Evolutionary conservation across 1,140 invertebrate species (phyloP).

Genomic region (Pinna nobilis): DNA sequence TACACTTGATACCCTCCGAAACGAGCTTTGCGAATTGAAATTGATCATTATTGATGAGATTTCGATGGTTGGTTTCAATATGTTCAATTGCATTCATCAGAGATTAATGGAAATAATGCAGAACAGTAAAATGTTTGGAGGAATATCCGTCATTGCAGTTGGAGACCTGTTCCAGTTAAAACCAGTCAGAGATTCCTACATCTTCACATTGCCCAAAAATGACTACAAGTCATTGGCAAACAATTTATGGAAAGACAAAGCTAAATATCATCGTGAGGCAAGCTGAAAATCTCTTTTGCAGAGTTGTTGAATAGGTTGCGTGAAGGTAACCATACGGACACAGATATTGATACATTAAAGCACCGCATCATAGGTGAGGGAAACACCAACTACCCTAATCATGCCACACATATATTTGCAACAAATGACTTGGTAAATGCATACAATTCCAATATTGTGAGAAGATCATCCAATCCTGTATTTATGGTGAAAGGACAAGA

Average conservation of each 20-base stretch:
- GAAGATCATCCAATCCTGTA: neutral
- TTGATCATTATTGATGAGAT: constrained; percentile 50
- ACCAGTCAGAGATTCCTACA: constrained; percentile 46
- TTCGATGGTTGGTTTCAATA: constrained; percentile 46
- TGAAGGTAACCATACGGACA: constrained; percentile 45
- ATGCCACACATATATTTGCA: constrained; percentile 6
- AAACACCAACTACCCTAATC: constrained; percentile 7
- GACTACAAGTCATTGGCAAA: constrained; percentile 36
- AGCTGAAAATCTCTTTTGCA: constrained; percentile 43
- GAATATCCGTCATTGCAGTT: constrained; percentile 40
- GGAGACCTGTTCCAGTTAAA: constrained; percentile 51
- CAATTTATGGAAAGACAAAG: constrained; percentile 49
- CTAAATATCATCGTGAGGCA: constrained; percentile 48
- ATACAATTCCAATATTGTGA: neutral
- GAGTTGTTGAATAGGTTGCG: constrained; percentile 49
- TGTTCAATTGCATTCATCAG: constrained; percentile 47
- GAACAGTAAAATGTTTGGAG: constrained; percentile 42
- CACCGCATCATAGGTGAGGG: constrained; percentile 10
- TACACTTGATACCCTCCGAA: constrained; percentile 33
- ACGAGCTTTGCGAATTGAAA: constrained; percentile 19
- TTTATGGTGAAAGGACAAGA: constrained; percentile 2
- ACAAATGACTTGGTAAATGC: constrained; percentile 8
- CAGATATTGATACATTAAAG: too few species aligned
- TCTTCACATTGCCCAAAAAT: constrained; percentile 33
- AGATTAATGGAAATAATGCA: constrained; percentile 42